Conservation (phyloP, 2,113 vertebrate species). For the Lophura nycthemera region DNA sequence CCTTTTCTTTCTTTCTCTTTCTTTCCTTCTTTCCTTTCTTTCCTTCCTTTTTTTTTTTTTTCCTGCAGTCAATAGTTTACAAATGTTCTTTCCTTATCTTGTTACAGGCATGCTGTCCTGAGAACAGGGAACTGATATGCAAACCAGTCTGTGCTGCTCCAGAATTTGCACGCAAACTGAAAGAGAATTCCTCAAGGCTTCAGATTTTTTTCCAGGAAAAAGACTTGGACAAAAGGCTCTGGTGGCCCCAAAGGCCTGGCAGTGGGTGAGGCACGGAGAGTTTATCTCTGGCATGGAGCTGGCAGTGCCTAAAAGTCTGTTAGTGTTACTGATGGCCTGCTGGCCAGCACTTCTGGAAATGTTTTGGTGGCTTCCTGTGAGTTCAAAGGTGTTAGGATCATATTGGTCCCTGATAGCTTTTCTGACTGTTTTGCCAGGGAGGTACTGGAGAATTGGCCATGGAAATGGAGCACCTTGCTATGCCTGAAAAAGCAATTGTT, state of each 20-base stretch:
- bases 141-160: not conserved
- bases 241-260: not conserved
- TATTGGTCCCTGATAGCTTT: not conserved
- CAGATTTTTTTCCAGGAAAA: not conserved
- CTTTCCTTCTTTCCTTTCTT: no score
- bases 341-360: not conserved
- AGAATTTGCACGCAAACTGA: not conserved
- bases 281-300: not conserved
- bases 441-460: not conserved
- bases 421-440: not conserved
- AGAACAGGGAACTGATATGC: not conserved
- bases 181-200: not conserved
- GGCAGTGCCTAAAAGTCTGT: not conserved
- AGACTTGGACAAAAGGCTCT: not conserved
- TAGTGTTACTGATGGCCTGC: not conserved
- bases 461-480: not conserved
- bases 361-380: not conserved
- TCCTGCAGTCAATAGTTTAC: not conserved
- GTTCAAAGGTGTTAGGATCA: not conserved
- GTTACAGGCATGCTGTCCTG: not conserved
- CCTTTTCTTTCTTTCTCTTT: no score
- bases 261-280: not conserved
- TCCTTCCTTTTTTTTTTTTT: not conserved
- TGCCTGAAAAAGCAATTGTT: not conserved
- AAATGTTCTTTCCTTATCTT: not conserved